These are phyloP conservation scores for Miichthys miiuy DNA, from an alignment of 2,797 vertebrate genomes.

Conservation along the genomic window DNA sequence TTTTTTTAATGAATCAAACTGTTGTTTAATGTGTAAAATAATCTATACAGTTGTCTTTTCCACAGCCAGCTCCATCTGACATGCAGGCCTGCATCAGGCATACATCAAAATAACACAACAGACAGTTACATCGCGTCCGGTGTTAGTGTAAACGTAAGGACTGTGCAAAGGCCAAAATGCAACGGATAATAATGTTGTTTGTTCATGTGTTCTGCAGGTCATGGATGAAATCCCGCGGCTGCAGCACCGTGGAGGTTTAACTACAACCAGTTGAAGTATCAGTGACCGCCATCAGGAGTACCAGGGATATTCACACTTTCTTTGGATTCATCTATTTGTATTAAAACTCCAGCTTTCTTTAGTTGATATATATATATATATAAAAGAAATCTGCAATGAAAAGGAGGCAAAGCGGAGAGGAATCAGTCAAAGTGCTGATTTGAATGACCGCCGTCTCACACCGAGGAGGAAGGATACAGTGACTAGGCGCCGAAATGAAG, in stretches of 20 bases:
- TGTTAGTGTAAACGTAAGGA: not conserved
- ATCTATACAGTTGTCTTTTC: not conserved
- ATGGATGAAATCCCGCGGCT: conserved; percentile 62
- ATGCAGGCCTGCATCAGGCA: conserved; percentile 15
- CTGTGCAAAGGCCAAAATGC: not conserved
- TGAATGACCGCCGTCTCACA: conserved; percentile 75
- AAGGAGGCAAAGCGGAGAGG: conserved; percentile 50
- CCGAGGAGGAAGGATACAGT: conserved; percentile 63
- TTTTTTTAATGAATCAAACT: not conserved
- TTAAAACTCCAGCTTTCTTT: conserved; percentile 1
- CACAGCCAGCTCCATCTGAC: not conserved
- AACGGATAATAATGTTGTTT: not conserved
- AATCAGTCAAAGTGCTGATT: conserved; percentile 61
- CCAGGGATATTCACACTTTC: conserved; percentile 51
- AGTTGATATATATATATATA: not conserved
- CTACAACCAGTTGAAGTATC: conserved; percentile 40
- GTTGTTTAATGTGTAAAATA: not conserved
- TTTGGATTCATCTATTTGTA: conserved; percentile 38
- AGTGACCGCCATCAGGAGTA: conserved; percentile 39
- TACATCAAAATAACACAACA: not conserved
- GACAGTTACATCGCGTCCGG: conserved; percentile 8
- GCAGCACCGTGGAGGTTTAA: conserved; percentile 53
- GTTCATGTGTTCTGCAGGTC: conserved; percentile 58
- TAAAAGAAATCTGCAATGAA: conserved; percentile 51
- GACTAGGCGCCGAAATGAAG: conserved; percentile 88